Base-by-base conservation (phyloP, 1,140 invertebrate species). In the Lordiphosa stackelbergi region DNA sequence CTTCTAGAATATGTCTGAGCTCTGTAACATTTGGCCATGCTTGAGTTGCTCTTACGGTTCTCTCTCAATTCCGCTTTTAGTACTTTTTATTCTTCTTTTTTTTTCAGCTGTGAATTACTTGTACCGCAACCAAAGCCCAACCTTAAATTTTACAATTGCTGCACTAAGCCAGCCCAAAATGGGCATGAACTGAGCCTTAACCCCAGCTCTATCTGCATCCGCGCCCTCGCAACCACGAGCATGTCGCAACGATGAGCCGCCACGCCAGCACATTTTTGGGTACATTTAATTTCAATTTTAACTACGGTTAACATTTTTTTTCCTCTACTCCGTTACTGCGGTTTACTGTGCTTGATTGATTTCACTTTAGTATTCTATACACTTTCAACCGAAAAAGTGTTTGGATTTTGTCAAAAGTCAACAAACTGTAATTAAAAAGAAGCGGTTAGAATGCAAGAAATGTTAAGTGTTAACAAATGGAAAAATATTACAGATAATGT, bases 31-130 rank as follows among this genome's bases (percentile, higher is more conserved):
- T 59, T 65, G 64, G 63, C 64, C 57, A 77, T 73, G 77, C 68
- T 68, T 83, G 53, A 83, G 72, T 49, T 69, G 45, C 61, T 54
- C 58, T 68, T 69, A 69, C 68, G 56, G 72, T 70, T 62, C 66
- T 69, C 53, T 69, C 19, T 69, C 34, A 6, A 16, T 19, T 19
- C 28, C 13, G 2, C 31, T 61, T 53, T 60, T 68, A 60, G 68
- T 60, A 49, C 40, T 46, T 56, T 12, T 16, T 45, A 59, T 63
- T 71, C 43, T 58, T 71, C 16, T 49, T 38, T 60, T 66, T 53
- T 62, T 70, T 74, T 71, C 16, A 62, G 66, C 54, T 69, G 64
- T 60, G 57, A 73, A 79, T 61, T 61, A 66, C 42, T 61, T 60
- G 70, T 66, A 77, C 52, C 58, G 66, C 53, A 74, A 56, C 61